Percentiles rank a stretch among this genome's conserved stretches.
Conservation (phyloP, 2,888 invertebrate genomes). For the Luffia ferchaultella region DNA sequence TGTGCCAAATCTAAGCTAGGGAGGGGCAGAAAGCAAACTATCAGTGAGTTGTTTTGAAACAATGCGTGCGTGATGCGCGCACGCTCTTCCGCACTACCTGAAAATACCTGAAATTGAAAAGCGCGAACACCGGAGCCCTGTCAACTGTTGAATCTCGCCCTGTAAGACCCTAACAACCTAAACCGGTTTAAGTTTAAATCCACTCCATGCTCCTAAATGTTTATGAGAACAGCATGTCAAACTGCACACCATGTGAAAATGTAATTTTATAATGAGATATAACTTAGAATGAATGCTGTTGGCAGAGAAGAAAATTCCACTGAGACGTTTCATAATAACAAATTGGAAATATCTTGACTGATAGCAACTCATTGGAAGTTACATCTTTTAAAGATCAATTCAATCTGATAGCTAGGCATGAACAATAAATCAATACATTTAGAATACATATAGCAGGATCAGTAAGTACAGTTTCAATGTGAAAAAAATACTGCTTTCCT, state of each 20-base stretch:
- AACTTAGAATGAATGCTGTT: too few species aligned
- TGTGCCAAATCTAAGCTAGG: conserved; percentile 69
- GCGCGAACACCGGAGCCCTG: conserved; percentile 47
- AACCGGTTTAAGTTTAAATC: not conserved
- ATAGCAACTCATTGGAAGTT: too few species aligned
- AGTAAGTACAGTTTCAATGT: not conserved
- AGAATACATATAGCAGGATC: too few species aligned
- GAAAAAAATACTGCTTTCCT: conserved; percentile 3
- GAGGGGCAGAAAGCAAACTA: conserved; percentile 68
- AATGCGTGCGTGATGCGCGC: conserved; percentile 45
- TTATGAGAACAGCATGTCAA: not conserved
- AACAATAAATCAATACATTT: too few species aligned
- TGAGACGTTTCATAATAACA: too few species aligned
- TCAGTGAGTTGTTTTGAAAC: conserved; percentile 58
- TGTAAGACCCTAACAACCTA: conserved; percentile 27
- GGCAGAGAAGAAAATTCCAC: too few species aligned
- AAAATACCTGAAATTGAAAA: conserved; percentile 62
- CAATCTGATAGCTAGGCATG: too few species aligned
- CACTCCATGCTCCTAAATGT: not conserved
- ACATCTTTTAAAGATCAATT: too few species aligned
- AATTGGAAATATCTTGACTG: too few species aligned
- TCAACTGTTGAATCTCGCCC: conserved; percentile 67
- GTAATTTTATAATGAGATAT: too few species aligned
- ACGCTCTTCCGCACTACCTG: conserved; percentile 56
- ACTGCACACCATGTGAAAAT: too few species aligned